Conservation (phyloP, 2,888 invertebrate genomes). For the Heliothis peltigera region DNA sequence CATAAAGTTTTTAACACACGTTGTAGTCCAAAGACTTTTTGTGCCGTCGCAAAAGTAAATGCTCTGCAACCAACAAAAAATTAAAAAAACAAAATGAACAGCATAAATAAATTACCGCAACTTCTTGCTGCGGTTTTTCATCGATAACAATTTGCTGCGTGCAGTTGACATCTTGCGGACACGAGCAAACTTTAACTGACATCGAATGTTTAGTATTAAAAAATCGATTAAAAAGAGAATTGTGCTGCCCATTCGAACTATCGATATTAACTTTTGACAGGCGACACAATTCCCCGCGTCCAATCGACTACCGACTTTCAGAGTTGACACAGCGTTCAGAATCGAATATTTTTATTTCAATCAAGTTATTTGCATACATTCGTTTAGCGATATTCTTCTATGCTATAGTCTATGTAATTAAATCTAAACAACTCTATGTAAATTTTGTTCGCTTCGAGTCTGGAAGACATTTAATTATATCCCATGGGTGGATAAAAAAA, state of each 20-base stretch:
- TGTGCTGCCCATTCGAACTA: constrained; percentile 33
- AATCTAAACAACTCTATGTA: constrained; percentile 55
- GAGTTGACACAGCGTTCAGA: constrained; percentile 32
- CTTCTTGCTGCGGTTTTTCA: constrained; percentile 46
- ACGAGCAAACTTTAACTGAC: constrained; percentile 42
- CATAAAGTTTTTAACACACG: constrained; percentile 30
- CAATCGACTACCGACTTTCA: constrained; percentile 34
- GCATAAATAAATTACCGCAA: constrained; percentile 39
- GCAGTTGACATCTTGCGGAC: constrained; percentile 42
- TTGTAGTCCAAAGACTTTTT: constrained; percentile 33
- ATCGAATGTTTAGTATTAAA: constrained; percentile 37
- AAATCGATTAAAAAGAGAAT: constrained; percentile 33
- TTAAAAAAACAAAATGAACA: constrained; percentile 21
- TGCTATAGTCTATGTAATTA: constrained; percentile 18
- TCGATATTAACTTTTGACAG: constrained; percentile 46
- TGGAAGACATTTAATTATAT: constrained; percentile 56
- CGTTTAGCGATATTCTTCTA: constrained; percentile 19
- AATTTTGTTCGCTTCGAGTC: constrained; percentile 34
- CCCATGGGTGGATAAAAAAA: constrained; percentile 53
- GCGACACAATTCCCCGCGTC: constrained; percentile 29
- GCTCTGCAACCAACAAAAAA: constrained; percentile 30
- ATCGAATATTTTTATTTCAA: constrained; percentile 36
- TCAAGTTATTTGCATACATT: constrained; percentile 40
- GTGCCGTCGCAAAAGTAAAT: constrained; percentile 26
- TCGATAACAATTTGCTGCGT: constrained; percentile 46